Evolutionary conservation across 2,797 vertebrate species (phyloP).

Genomic region (Lepus oiostolus): DNA sequence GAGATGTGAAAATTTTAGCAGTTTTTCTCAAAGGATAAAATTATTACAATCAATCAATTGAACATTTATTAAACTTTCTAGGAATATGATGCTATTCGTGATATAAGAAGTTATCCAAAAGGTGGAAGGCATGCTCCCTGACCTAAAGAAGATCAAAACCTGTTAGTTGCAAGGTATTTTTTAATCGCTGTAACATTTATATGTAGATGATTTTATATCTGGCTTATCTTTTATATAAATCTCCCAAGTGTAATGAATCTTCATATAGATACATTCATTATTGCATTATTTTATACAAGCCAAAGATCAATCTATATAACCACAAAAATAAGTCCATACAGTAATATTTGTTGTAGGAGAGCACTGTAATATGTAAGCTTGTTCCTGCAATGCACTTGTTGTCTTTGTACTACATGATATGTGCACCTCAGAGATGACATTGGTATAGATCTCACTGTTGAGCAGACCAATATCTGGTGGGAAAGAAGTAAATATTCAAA

Average conservation of each 20-base stretch:
- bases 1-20: constrained; percentile 18
- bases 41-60: background rate
- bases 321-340: background rate
- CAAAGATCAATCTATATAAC: background rate
- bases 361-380: background rate
- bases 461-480: background rate
- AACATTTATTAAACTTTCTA: constrained; percentile 14
- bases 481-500: background rate
- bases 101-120: background rate
- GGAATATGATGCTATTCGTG: background rate
- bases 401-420: background rate
- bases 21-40: background rate
- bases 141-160: background rate
- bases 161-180: background rate
- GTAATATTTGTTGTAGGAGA: background rate
- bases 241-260: background rate
- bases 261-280: background rate
- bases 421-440: background rate
- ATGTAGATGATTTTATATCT: background rate
- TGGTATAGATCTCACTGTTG: background rate
- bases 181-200: background rate
- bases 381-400: background rate
- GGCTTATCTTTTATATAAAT: background rate
- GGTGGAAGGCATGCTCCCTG: background rate
- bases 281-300: background rate